Base-by-base conservation (phyloP, 1,140 invertebrate genomes). In the Rhopalosiphum maidis region DNA sequence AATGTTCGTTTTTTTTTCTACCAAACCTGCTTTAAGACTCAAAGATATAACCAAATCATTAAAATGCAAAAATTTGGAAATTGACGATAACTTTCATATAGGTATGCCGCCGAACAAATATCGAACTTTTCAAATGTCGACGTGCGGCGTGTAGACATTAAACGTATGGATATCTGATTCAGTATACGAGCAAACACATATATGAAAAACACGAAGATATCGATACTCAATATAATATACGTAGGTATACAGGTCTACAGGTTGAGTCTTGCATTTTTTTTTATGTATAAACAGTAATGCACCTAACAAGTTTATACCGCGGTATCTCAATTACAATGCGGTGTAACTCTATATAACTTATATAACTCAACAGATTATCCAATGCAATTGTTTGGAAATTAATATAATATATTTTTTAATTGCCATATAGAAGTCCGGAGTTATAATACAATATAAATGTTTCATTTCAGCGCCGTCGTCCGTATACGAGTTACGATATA, bases 381-480 rank as follows among this genome's bases (percentile, higher is more conserved):
- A 43, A 37, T n/a, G 25, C 25, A n/a, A 87, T 48, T 46, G 85
- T 48, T 87, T 30, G 30, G 43, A 87, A 87, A 87, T 87, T 87
- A 87, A 87, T 87, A 86, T 86, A 86, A 46, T 86, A 87, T 48
- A 87, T 87, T 30, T 87, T 37, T 87, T 37, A 46, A 87, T 87
- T 48, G 43, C 30, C 30, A 43, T n/a, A 87, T 41, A 41, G 41
- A 25, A 46, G 21, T 87, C 43, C 43, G 15, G 41, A 15, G 85
- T 87, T 87, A n/a, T 25, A 77, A n/a, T 41, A 77, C 60, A 68
- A 77, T 77, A n/a, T 77, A 77, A 77, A 77, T 77, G 60, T 18
- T 77, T n/a, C 60, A n/a, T 77, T 41, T 85, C 83, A 41, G 41
- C 21, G 23, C 23, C 83, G 37, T 25, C 7, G 77, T 83, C 37